Base-by-base conservation (phyloP, 2,113 vertebrate species). In the Nesogale talazaci region DNA sequence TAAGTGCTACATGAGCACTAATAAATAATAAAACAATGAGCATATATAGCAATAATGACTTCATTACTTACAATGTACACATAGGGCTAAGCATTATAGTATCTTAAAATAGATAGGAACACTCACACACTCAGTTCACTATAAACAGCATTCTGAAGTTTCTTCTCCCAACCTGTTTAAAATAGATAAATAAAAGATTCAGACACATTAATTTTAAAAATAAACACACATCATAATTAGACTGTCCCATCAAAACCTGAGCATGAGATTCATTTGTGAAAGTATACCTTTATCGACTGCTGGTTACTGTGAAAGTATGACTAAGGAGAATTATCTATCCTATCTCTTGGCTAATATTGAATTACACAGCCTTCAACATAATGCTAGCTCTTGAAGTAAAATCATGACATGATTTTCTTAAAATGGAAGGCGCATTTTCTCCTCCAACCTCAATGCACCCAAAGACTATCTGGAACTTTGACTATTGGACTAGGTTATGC, bases 111-210 rank as follows among this genome's bases (percentile, higher is more conserved):
- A 92, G 29, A 52, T 67, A 25, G 82, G 95, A 96, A 88, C 94
- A 98, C 99, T 99, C 97, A 99, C 99, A 99, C 97, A 2, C 97
- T 99, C 86, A 99, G 98, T 90, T 99, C 99, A 94, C 99, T 99
- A 96, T 99, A 99, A 86, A 99, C 99, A 78, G 99, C 99, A 99
- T 99, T 99, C 98, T 99, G 99, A 88, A 99, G 98, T 97, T 99
- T 99, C 97, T 98, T 99, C 96, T 99, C 99, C 99, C 99, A 99
- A 84, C 99, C 99, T 99, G 97, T 95, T 95, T 95, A 77, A 77
- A 5, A 9, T 56, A 81, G 95, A 89, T 42, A 96, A 97, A 95
- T 31, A 94, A 94, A 88, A 88, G 63, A 69, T 31, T 76, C 74
- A 27, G 87, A 80, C 6, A 94, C 80, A 91, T 85, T 78, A 88